phyloP scores from a whole-genome alignment of 2,797 vertebrate genomes.

The Perdix hodgsoniae region DNA sequence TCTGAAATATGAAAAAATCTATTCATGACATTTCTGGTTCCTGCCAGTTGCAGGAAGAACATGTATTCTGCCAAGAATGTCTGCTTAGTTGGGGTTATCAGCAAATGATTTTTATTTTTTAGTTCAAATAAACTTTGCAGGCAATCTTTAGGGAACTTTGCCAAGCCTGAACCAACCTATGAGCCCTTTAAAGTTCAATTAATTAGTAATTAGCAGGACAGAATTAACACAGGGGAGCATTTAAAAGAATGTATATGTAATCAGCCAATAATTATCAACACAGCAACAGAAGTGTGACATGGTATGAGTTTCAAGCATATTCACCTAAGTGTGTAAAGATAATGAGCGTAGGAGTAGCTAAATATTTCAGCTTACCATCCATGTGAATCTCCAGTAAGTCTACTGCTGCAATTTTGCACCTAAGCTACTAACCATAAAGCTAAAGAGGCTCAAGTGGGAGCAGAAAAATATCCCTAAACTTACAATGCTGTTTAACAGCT shows the following conservation, averaged over 20 bases:
- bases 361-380: neutral
- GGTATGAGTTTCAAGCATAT: neutral
- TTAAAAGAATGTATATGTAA: constrained; percentile 27
- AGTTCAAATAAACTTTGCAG: constrained; percentile 25
- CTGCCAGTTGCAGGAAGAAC: neutral
- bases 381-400: neutral
- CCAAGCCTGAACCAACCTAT: constrained; percentile 21
- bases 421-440: neutral
- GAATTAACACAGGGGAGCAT: constrained; percentile 31
- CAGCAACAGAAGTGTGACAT: constrained; percentile 4
- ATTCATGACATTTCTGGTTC: neutral
- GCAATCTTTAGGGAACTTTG: constrained; percentile 24
- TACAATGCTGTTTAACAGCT: neutral
- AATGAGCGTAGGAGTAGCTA: neutral
- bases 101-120: neutral
- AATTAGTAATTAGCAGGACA: constrained; percentile 52
- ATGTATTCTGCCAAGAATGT: neutral
- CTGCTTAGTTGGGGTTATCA: neutral
- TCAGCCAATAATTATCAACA: constrained; percentile 45
- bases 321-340: neutral
- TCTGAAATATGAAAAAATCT: neutral
- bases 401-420: neutral
- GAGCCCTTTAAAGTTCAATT: constrained; percentile 46
- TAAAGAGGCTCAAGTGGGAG: neutral
- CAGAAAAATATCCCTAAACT: neutral